Evolutionary conservation across 2,113 vertebrate species (phyloP).

Genomic region (Vombatus ursinus): DNA sequence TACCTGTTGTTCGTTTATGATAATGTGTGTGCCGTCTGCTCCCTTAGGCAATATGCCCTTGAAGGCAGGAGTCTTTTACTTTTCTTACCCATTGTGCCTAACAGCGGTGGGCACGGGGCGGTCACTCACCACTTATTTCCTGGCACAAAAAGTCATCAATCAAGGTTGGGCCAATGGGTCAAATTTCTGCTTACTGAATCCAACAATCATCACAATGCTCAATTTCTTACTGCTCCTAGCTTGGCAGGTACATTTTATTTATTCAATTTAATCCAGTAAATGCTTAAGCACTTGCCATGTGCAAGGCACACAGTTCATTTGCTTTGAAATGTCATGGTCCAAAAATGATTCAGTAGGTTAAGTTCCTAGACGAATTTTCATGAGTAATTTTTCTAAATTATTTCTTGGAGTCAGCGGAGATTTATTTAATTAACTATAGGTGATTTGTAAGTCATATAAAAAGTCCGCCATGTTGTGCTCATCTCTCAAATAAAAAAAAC

Average conservation of each 20-base stretch:
- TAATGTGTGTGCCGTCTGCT: not conserved
- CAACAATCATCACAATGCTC: not conserved
- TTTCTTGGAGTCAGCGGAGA: not conserved
- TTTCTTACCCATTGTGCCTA: not conserved
- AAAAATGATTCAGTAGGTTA: not conserved
- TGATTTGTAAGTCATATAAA: not conserved
- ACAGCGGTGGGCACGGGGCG: not conserved
- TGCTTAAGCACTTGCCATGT: not conserved
- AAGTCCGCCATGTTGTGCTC: not conserved
- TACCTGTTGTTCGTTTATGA: not conserved
- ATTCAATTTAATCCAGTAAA: not conserved
- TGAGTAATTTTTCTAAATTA: constrained; percentile 21
- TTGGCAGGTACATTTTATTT: not conserved
- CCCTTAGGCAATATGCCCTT: not conserved
- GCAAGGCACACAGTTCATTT: not conserved
- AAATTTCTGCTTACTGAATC: not conserved
- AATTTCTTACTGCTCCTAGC: not conserved
- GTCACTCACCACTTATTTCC: not conserved
- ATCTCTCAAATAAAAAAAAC: not conserved
- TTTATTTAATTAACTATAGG: not conserved
- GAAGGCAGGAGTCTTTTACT: not conserved
- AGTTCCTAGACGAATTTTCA: not conserved
- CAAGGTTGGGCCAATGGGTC: not conserved
- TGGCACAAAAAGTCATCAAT: not conserved
- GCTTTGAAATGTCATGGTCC: not conserved